Evolutionary conservation across 1,140 invertebrate species (phyloP), one percentile per base, ranked within the genome.

Genomic region (Cheumatopsyche charites): DNA sequence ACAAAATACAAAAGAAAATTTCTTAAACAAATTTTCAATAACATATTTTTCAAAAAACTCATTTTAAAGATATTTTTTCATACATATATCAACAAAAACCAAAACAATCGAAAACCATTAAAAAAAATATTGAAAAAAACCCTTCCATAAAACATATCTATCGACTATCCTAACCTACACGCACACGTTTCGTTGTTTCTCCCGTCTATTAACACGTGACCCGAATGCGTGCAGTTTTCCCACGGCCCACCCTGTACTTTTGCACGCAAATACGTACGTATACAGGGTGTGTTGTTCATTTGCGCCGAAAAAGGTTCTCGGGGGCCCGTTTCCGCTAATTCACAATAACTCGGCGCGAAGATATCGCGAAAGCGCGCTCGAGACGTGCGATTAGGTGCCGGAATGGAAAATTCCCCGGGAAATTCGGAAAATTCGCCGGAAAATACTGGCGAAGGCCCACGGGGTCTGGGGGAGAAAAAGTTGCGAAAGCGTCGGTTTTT

Each of bases 151-250:
- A n/a, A n/a, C n/a, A 47, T 17, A 19, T 52, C 19, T 17, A 4
- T 47, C 45, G 45, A 47, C 19, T 52, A 17, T 17, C 15, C 15
- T 1, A 5, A 17, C 15, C 19, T 52, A 17, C 19, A 9, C 15
- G 47, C 7, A 17, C 19, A 1, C 19, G 11, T 45, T 12, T 45
- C 15, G 47, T 7, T 15, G n/a, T 55, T 55, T 17, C 49, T 1
- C 3, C 23, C 13, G n/a, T 19, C 42, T 66, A 66, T 66, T 66
- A 66, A 42, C 63, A 66, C 63, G 63, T 66, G 63, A 66, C 43
- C 63, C 63, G 63, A 66, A 66, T 66, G 43, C 55, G 9, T 19
- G 23, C 23, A 17, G 55, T 13, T 15, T 15, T 15, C 43, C 43
- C 43, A n/a, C 43, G 12, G 5, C 41, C 41, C 41, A 5, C 41